Percentiles rank a stretch among this genome's conserved stretches.
These are phyloP conservation scores for Lindbergichthys nudifrons DNA, from an alignment of 2,797 vertebrate genomes.

Conservation along the genomic window DNA sequence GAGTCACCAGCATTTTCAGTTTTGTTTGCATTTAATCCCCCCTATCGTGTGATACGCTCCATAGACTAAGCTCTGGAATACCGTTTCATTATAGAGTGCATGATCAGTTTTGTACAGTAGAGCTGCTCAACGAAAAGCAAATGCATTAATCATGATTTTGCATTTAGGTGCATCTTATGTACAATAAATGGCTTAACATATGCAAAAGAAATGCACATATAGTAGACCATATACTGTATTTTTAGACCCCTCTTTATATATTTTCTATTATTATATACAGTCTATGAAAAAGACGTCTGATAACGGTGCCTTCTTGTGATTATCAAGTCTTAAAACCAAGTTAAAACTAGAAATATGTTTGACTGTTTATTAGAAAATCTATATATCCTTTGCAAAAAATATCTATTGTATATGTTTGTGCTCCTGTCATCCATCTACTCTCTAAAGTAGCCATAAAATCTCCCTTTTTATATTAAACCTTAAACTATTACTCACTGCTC, in stretches of 20 bases:
- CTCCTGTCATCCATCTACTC: neutral
- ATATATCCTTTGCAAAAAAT: too few species aligned
- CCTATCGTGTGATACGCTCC: conserved; percentile 20
- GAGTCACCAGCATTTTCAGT: neutral
- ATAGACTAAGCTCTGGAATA: conserved; percentile 25
- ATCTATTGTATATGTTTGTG: neutral
- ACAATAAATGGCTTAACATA: too few species aligned
- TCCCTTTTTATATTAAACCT: neutral
- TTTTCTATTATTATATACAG: too few species aligned
- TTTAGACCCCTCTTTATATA: too few species aligned
- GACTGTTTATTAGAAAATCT: neutral
- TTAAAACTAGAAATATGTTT: neutral
- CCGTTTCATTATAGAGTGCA: neutral
- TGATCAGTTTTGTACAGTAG: neutral
- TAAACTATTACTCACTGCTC: too few species aligned
- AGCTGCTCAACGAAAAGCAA: neutral
- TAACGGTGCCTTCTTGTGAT: too few species aligned
- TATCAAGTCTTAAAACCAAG: too few species aligned
- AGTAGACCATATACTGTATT: too few species aligned
- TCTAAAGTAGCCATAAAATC: neutral
- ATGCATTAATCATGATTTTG: too few species aligned
- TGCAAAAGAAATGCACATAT: too few species aligned
- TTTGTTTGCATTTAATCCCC: conserved; percentile 20
- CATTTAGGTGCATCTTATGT: too few species aligned
- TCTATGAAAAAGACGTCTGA: too few species aligned